A percentile compares a stretch with the other conserved stretches of the same genome.
Conservation (phyloP, 1,140 invertebrate species). For the Bombus sibiricus region DNA sequence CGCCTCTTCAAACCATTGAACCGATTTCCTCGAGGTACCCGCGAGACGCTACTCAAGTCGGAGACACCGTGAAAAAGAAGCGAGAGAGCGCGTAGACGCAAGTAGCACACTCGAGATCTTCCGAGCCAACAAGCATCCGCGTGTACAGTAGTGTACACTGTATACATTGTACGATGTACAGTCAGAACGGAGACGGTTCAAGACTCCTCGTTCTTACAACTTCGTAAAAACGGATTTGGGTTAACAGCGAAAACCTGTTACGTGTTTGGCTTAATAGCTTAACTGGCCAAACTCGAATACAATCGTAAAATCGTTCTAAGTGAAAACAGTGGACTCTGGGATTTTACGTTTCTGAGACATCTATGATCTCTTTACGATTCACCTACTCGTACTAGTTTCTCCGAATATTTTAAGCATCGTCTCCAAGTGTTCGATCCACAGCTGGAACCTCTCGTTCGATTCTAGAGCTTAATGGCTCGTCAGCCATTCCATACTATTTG, state of each 20-base stretch:
- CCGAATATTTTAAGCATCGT: background rate
- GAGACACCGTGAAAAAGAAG: constrained; percentile 1
- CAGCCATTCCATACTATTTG: background rate
- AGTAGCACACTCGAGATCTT: constrained; percentile 30
- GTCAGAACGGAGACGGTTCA: background rate
- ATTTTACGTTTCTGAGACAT: background rate
- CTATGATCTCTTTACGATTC: too few species aligned
- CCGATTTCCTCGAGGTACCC: background rate
- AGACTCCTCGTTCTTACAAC: background rate
- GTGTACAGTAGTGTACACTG: background rate
- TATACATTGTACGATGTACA: background rate
- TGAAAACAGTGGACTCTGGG: background rate
- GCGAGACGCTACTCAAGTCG: background rate
- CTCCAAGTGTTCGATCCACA: background rate
- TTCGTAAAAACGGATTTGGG: constrained; percentile 27
- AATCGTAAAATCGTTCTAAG: constrained; percentile 1
- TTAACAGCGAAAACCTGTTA: constrained; percentile 34
- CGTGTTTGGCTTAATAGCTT: background rate
- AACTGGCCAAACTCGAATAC: background rate
- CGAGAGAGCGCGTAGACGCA: background rate
- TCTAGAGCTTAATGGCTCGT: too few species aligned
- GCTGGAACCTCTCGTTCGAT: too few species aligned
- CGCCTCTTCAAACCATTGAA: constrained; percentile 2
- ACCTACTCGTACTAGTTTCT: background rate
- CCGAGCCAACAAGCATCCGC: constrained; percentile 12